Evolutionary conservation across 2,797 vertebrate genomes (phyloP).

Genomic region (Falco novaeseelandiae): DNA sequence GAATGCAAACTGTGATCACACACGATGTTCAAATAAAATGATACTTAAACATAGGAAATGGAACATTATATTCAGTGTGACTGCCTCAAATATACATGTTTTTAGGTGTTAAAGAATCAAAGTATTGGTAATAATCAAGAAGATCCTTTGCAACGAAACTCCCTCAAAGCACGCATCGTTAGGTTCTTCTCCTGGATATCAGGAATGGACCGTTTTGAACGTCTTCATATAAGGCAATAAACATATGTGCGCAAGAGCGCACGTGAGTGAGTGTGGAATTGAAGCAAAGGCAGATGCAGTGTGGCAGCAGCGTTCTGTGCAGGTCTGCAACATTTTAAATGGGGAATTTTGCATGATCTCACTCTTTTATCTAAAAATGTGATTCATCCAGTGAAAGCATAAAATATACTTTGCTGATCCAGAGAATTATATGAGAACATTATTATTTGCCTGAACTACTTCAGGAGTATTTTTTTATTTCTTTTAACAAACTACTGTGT

Average conservation of each 20-base stretch:
- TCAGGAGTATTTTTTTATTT: neutral
- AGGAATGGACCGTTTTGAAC: constrained; percentile 76
- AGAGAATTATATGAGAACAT: neutral
- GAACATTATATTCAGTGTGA: neutral
- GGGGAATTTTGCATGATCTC: neutral
- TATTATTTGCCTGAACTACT: neutral
- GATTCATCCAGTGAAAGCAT: neutral
- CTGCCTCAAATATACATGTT: neutral
- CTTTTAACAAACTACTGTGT: neutral
- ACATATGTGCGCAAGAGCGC: constrained; percentile 64
- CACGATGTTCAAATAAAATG: neutral
- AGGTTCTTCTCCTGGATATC: constrained; percentile 83
- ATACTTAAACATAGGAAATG: neutral
- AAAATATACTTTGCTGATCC: neutral
- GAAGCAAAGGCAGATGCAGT: neutral
- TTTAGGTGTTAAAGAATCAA: constrained; percentile 71
- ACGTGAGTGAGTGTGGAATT: constrained; percentile 49
- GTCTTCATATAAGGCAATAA: constrained; percentile 86
- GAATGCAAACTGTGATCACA: neutral
- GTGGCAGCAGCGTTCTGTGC: constrained; percentile 59
- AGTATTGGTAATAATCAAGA: constrained; percentile 77
- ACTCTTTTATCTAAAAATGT: neutral
- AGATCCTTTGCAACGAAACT: constrained; percentile 67
- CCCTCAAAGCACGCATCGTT: constrained; percentile 79
- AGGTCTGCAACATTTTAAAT: neutral